These are phyloP conservation scores for Protobothrops mucrosquamatus DNA, from an alignment of 2,113 vertebrate species.

Conservation along the genomic window DNA sequence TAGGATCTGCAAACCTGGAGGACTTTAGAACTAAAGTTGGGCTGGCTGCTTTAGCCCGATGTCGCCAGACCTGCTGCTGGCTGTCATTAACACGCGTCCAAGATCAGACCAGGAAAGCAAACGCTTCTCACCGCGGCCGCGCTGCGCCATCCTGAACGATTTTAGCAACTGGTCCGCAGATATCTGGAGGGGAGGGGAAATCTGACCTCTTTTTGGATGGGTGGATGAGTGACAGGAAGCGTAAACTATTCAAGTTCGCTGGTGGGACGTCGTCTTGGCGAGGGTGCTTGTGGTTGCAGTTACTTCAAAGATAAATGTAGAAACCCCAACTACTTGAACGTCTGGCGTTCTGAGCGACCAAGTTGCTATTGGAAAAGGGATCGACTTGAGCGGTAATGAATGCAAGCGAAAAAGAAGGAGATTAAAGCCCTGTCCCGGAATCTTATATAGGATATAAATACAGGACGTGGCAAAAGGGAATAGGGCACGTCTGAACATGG, in stretches of 20 bases:
- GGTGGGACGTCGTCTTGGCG: background rate
- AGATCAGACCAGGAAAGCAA: background rate
- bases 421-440: fast-evolving
- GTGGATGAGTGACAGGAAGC: fast-evolving
- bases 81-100: background rate
- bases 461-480: background rate
- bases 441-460: fast-evolving
- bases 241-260: background rate
- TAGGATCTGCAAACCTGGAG: constrained; percentile 40
- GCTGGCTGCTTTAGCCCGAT: background rate
- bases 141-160: background rate
- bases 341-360: background rate
- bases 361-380: fast-evolving
- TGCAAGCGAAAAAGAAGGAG: background rate
- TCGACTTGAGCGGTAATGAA: fast-evolving
- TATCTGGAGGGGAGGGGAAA: background rate
- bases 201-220: fast-evolving
- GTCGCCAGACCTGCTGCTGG: background rate
- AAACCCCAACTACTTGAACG: fast-evolving
- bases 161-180: no score
- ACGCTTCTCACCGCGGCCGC: background rate
- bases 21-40: background rate
- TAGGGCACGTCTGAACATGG: constrained; percentile 36
- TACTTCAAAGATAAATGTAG: background rate
- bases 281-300: background rate